A percentile compares a stretch with the other conserved stretches of the same genome.
These are phyloP conservation scores for Hyperopisus bebe DNA, from an alignment of 2,113 vertebrate genomes.

Conservation along the genomic window DNA sequence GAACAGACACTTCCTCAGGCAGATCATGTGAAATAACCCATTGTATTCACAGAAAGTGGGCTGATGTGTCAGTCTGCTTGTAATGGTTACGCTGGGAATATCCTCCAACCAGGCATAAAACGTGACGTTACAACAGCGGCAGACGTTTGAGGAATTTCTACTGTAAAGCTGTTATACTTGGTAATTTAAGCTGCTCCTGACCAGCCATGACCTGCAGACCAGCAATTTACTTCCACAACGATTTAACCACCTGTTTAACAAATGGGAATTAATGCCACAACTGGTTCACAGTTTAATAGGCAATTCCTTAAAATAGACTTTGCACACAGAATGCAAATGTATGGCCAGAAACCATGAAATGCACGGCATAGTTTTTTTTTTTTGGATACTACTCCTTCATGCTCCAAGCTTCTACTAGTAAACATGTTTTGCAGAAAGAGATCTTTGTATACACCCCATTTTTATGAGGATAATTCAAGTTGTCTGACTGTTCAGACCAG, in stretches of 20 bases:
- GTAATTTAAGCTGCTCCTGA: neutral
- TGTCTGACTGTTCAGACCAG: neutral
- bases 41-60: neutral
- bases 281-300: neutral
- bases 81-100: neutral
- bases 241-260: neutral
- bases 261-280: neutral
- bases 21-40: neutral
- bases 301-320: neutral
- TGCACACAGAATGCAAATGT: neutral
- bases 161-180: neutral
- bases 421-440: neutral
- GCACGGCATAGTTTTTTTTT: neutral
- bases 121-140: neutral
- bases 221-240: neutral
- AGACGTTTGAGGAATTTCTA: neutral
- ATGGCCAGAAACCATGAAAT: neutral
- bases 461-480: neutral
- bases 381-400: neutral
- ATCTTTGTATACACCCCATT: neutral
- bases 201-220: neutral
- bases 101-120: neutral
- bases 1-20: neutral
- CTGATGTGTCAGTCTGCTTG: neutral
- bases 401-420: neutral